Percentiles rank a stretch among this genome's conserved stretches.
Conservation (phyloP, 2,888 invertebrate genomes). For the Tribolium freemani region DNA sequence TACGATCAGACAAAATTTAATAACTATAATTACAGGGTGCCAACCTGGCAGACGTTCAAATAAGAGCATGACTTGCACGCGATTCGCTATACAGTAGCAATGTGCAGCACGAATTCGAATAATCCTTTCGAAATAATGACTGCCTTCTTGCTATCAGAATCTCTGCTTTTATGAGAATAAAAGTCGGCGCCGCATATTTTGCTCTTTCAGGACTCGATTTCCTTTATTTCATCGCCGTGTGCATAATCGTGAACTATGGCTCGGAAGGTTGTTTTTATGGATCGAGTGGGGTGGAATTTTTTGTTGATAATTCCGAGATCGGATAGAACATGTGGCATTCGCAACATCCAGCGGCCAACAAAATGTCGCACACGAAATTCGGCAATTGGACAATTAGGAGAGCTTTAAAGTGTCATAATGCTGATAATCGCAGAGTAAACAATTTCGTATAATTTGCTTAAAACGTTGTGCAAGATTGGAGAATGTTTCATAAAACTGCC, state of each 20-base stretch:
- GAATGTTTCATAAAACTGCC: too few relatives aligned
- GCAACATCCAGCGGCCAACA: conserved; percentile 26
- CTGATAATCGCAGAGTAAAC: not conserved
- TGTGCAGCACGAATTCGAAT: conserved; percentile 42
- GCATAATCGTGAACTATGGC: conserved; percentile 1
- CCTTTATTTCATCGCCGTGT: conserved; percentile 10
- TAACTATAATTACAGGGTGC: conserved; percentile 56
- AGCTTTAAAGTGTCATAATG: not conserved
- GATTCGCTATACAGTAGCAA: conserved; percentile 56
- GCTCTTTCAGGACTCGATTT: not conserved
- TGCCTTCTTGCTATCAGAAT: conserved; percentile 8
- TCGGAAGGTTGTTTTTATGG: conserved; percentile 15
- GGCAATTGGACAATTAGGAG: not conserved
- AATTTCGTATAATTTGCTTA: not conserved
- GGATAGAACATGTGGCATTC: conserved; percentile 34
- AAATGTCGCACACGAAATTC: not conserved
- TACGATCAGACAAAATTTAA: conserved; percentile 53
- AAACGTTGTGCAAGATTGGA: too few relatives aligned
- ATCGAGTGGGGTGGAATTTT: conserved; percentile 15
- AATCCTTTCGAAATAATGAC: conserved; percentile 17
- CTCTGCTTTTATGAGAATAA: not conserved
- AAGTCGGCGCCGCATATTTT: not conserved
- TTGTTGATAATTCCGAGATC: conserved; percentile 20
- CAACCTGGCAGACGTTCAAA: conserved; percentile 52
- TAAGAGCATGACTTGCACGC: conserved; percentile 54